These are phyloP conservation scores for Rissa tridactyla DNA, from an alignment of 2,113 vertebrate genomes.

Conservation along the genomic window DNA sequence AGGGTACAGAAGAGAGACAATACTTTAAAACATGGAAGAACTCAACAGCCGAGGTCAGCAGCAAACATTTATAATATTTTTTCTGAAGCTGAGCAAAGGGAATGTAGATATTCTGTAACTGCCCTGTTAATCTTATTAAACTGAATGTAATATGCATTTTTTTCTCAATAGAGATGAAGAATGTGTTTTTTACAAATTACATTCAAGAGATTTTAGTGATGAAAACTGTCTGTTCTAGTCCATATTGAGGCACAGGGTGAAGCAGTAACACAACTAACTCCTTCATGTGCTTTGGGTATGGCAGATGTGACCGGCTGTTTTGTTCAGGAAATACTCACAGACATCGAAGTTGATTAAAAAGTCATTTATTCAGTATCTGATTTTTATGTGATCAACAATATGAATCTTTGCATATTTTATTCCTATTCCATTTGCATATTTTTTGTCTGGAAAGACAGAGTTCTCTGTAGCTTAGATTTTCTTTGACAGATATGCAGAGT, in stretches of 20 bases:
- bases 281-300: background rate
- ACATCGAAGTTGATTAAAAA: background rate
- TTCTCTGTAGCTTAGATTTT: background rate
- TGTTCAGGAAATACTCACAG: background rate
- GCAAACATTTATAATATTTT: background rate
- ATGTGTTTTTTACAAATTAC: background rate
- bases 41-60: background rate
- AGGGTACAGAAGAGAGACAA: background rate
- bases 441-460: background rate
- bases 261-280: background rate
- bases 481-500: slow-evolving; percentile 5
- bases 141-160: background rate
- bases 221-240: background rate
- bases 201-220: background rate
- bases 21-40: background rate
- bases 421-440: background rate
- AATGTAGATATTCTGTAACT: background rate
- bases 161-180: background rate
- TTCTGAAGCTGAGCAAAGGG: background rate
- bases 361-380: background rate
- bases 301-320: background rate
- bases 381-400: background rate
- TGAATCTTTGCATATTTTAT: slow-evolving; percentile 26
- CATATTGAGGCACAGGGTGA: background rate
- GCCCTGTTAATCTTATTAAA: background rate